Evolutionary conservation across 2,797 vertebrate species (phyloP), one percentile per base, ranked within the genome.

Genomic region (Typhlichthys subterraneus): DNA sequence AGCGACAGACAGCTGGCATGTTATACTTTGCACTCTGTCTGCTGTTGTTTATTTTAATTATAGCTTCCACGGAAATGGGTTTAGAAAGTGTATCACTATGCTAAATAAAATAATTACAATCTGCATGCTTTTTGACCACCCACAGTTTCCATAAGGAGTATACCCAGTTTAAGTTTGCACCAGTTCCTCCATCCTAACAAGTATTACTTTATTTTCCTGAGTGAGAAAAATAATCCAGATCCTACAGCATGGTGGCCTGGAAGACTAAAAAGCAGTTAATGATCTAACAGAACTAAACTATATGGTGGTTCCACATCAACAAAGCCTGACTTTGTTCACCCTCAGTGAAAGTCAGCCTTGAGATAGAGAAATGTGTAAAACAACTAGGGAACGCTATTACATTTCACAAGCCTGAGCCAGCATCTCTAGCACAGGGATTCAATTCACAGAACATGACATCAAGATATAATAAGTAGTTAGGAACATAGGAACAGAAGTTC

Each of bases 301-400:
- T 68, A 71, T 69, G 70, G 53, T 31, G 33, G 68, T 83, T 86
- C 74, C 79, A 80, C 73, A 72, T 80, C 72, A 73, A 86, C 80
- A 88, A 84, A 81, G 80, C 59, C 80, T 45, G 76, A 85, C 84
- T 87, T 82, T 91, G 80, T 89, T 89, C 82, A 78, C 65, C 56
- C 59, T 70, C n/a, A 61, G 85, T 87, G 84, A 92, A 92, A 89
- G 75, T 77, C 68, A 83, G 80, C 70, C 71, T 85, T 88, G 76
- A 89, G 75, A 82, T 83, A 73, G 79, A 88, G 82, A 87, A 86
- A 84, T 61, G 62, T 87, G 73, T 89, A 87, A 85, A 87, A 90
- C 82, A 85, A 78, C 78, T 54, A 76, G 67, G 76, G 75, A 80
- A 77, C 52, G 81, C 73, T 83, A 84, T 89, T 84, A 79, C 73